These are phyloP conservation scores for Etheostoma cragini DNA, from an alignment of 2,113 vertebrate species.

Conservation along the genomic window DNA sequence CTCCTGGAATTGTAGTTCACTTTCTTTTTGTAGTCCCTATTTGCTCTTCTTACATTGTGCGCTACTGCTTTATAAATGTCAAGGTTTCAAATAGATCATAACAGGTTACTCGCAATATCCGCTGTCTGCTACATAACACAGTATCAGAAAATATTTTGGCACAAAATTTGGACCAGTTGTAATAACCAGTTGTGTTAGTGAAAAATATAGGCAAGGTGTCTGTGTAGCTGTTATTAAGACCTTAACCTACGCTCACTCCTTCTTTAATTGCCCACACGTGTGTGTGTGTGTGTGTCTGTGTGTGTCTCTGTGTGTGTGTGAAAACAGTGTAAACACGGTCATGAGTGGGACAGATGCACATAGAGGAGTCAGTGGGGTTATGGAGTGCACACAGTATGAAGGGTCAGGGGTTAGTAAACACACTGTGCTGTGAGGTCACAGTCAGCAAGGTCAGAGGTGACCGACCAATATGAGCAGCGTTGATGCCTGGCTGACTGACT, in stretches of 20 bases:
- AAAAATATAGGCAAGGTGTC: constrained; percentile 3
- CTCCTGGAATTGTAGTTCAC: too few species aligned
- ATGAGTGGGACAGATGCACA: constrained; percentile 28
- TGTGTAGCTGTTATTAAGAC: constrained; percentile 3
- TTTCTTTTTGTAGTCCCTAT: too few species aligned
- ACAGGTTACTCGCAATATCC: not conserved
- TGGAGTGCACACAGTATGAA: constrained; percentile 38
- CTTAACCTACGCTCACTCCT: not conserved
- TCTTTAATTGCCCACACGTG: constrained; percentile 11
- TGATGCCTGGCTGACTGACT: constrained; percentile 19
- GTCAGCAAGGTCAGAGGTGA: constrained; percentile 70
- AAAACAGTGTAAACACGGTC: not conserved
- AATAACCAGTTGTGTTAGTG: not conserved
- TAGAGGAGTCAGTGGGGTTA: constrained; percentile 36
- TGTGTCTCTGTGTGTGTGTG: too few species aligned
- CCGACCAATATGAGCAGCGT: constrained; percentile 42
- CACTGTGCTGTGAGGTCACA: constrained; percentile 56
- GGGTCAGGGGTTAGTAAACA: constrained; percentile 50
- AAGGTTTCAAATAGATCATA: not conserved
- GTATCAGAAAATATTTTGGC: not conserved
- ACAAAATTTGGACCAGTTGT: not conserved
- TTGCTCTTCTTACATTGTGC: too few species aligned
- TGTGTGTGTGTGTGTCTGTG: not conserved
- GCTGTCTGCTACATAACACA: not conserved
- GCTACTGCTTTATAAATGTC: too few species aligned